Evolutionary conservation across 2,888 invertebrate genomes (phyloP).

Genomic region (Cremastinae sp.): DNA sequence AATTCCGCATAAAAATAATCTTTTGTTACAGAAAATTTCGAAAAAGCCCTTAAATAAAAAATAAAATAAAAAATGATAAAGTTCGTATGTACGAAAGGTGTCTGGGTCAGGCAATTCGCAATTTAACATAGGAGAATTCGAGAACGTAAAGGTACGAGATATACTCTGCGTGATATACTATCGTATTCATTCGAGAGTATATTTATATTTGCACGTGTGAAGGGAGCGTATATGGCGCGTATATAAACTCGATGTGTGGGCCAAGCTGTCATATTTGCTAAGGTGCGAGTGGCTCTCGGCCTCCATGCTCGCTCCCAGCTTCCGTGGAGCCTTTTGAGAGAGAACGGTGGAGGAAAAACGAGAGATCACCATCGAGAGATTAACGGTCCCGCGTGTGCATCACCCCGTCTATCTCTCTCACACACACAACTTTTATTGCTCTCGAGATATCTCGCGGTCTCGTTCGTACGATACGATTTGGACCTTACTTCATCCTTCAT

Average conservation of each 20-base stretch:
- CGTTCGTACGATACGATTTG: not conserved
- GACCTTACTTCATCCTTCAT: too few species aligned
- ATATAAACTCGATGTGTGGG: conserved; percentile 54
- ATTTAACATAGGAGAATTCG: conserved; percentile 32
- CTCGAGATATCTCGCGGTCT: conserved; percentile 12
- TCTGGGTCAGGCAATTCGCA: conserved; percentile 52
- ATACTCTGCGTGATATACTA: conserved; percentile 21
- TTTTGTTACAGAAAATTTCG: too few species aligned
- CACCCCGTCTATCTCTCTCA: not conserved
- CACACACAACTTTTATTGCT: not conserved
- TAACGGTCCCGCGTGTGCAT: conserved; percentile 33
- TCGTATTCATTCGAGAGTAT: conserved; percentile 13
- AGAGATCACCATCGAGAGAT: conserved; percentile 53
- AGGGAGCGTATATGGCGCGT: not conserved
- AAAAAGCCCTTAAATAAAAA: too few species aligned
- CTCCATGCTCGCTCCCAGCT: conserved; percentile 30
- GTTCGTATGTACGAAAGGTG: conserved; percentile 27
- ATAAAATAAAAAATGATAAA: not conserved
- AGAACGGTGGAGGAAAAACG: not conserved
- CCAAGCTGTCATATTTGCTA: conserved; percentile 45
- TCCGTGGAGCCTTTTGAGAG: conserved; percentile 43
- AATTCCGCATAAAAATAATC: too few species aligned
- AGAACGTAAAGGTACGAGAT: not conserved
- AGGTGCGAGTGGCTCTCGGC: conserved; percentile 40
- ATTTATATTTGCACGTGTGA: conserved; percentile 5